phyloP scores from a whole-genome alignment of 2,888 invertebrate species.

The Torymus auratus region DNA sequence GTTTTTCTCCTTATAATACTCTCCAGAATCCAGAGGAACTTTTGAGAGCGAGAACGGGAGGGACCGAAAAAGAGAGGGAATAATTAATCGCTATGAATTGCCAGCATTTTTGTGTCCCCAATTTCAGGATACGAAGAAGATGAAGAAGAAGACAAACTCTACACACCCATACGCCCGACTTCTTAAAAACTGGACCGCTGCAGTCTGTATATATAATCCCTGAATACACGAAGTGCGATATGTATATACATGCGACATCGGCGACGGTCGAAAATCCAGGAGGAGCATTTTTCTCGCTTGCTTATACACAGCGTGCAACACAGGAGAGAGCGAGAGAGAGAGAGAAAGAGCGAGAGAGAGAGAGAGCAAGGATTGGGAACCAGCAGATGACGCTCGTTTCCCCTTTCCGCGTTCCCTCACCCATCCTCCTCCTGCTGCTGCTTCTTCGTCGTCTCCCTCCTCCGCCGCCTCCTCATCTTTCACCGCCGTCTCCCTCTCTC shows the following conservation, averaged over 20 bases:
- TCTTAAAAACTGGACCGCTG: slow-evolving; percentile 16
- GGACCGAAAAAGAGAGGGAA: slow-evolving; percentile 28
- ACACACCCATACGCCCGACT: neutral
- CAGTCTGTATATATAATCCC: slow-evolving; percentile 9
- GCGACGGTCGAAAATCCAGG: slow-evolving; percentile 65
- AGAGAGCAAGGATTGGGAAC: slow-evolving; percentile 65
- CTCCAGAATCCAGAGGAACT: slow-evolving; percentile 35
- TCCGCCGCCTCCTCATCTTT: slow-evolving; percentile 6
- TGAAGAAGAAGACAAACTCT: neutral
- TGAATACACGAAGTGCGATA: no score
- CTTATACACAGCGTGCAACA: slow-evolving; percentile 48
- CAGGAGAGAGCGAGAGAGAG: slow-evolving; percentile 64
- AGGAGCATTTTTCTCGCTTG: slow-evolving; percentile 67
- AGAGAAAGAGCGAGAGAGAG: no score
- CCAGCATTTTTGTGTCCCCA: slow-evolving; percentile 58
- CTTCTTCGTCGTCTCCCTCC: slow-evolving; percentile 10
- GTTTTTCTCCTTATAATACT: neutral
- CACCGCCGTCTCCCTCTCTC: slow-evolving; percentile 34
- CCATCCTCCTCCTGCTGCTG: slow-evolving; percentile 5
- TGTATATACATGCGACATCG: slow-evolving; percentile 30
- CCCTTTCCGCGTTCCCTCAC: slow-evolving; percentile 41
- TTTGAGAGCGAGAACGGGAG: neutral
- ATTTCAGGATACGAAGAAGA: slow-evolving; percentile 29
- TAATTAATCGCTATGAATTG: slow-evolving; percentile 62
- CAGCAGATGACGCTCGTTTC: slow-evolving; percentile 70